Base-by-base conservation (phyloP, 2,888 invertebrate species). In the Drosophila rellima region DNA sequence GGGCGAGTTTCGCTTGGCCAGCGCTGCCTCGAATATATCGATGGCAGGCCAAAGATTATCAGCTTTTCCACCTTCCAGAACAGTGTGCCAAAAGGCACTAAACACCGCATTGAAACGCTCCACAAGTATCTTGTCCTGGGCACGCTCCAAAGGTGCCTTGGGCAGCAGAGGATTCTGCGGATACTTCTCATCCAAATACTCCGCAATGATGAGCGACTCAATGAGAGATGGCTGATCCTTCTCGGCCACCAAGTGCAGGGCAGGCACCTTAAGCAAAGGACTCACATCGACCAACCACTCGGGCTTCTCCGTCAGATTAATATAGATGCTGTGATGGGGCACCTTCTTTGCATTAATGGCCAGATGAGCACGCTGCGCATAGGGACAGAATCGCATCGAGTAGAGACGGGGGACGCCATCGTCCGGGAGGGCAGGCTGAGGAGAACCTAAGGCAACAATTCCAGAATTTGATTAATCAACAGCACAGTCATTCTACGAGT, bases 341-440 rank as follows among this genome's bases (percentile, higher is more conserved):
- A 97, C 93, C 80, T 95, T 95, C 91, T 97, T 97, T 11, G 96
- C 96, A 81, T 96, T 95, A 61, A 97, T 92, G 1, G 96, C 95
- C 39, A 97, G 93, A 75, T 96, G 95, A 48, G 94, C 94, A 72
- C 97, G 94, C 88, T 97, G 96, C 0, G 97, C 96, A 82, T 94
- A 97, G 0, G 97, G 97, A 87, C 97, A 97, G 92, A 96, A 97
- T 78, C 96, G 94, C 96, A 97, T 97, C 29, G 96, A 96, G 89
- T 96, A 97, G 2, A 97, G 90, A 7, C 96, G 95, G 55, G 96
- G 91, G 90, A 95, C 95, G 1, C 95, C 96, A 81, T 93, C 93
- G 45, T 93, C 90, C 0, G 93, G 93, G 70, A 94, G 93, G 8
- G 94, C 92, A 0, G 96, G 96, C 51, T 94, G 92, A 23, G 91